phyloP scores from a whole-genome alignment of 2,888 invertebrate genomes.

The Trachelus troglodyta region DNA sequence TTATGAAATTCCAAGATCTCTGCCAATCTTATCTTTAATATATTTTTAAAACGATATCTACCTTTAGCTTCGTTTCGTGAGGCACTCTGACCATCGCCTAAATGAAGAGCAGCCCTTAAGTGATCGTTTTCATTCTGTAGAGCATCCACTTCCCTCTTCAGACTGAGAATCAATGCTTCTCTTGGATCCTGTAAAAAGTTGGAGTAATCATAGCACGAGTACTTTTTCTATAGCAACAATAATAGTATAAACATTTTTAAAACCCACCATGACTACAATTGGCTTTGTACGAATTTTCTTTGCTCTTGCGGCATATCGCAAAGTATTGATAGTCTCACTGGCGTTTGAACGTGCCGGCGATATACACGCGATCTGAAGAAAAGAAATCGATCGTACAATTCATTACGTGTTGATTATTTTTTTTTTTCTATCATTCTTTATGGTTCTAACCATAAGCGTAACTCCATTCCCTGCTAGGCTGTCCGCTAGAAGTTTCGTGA shows the following conservation, averaged over 20 bases:
- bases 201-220: background rate
- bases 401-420: background rate
- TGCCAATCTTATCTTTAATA: background rate
- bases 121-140: slow-evolving; percentile 91
- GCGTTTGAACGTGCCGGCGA: slow-evolving; percentile 89
- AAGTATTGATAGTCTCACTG: slow-evolving; percentile 89
- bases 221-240: slow-evolving; percentile 1
- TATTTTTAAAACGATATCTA: slow-evolving; percentile 15
- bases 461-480: slow-evolving; percentile 95
- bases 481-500: slow-evolving; percentile 93
- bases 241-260: slow-evolving; percentile 3
- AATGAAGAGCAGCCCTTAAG: slow-evolving; percentile 80
- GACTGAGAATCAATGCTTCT: slow-evolving; percentile 88
- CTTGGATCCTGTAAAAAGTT: slow-evolving; percentile 80
- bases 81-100: slow-evolving; percentile 64
- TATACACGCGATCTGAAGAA: slow-evolving; percentile 87
- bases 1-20: background rate
- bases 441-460: slow-evolving; percentile 83
- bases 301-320: slow-evolving; percentile 91
- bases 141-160: slow-evolving; percentile 88
- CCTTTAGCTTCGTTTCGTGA: slow-evolving; percentile 46
- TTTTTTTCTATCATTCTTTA: background rate
- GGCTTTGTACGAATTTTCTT: slow-evolving; percentile 94
- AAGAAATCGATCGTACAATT: background rate
- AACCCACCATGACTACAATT: slow-evolving; percentile 88